Evolutionary conservation across 2,888 invertebrate species (phyloP), one percentile per base, ranked within the genome.

Genomic region (Leucophenga montana): DNA sequence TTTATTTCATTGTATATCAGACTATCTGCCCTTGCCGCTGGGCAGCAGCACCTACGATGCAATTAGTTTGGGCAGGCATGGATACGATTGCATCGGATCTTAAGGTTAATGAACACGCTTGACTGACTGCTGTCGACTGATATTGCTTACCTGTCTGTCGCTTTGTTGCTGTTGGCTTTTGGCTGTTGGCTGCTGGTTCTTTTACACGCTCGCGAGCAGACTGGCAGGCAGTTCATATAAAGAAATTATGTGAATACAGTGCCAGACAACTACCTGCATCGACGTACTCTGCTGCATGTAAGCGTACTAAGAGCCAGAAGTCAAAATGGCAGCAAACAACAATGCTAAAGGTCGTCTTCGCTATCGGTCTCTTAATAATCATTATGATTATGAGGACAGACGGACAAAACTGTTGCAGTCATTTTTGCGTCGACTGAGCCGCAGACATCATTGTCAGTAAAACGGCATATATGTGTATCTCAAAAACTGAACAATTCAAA

Each of bases 281-380:
- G 39, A 39, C 11, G 11, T 39, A 5, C 9, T 3, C 39, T 39
- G 39, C 33, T 33, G 33, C 33, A 33, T 5, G 33, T 8, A 33
- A 33, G n/a, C n/a, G n/a, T n/a, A n/a, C n/a, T 27, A 39, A 39
- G 3, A 50, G 50, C 13, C 46, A 64, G 62, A 46, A 64, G 48
- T 27, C 22, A 59, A 67, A 59, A 67, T 59, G 61, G 61, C 61
- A 48, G 61, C 50, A 48, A 50, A 61, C 53, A 50, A 61, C 53
- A 68, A 61, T 50, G 61, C 48, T 39, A 68, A 68, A 68, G 67
- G 67, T 68, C 67, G 67, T 39, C 20, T 53, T 39, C 3, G 18
- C 31, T 39, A 68, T 68, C 39, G 53, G 53, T 13, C 61, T 39
- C n/a, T 48, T 68, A 68, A 68, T 61, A 46, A 50, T 68, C 31